A percentile compares a stretch with the other conserved stretches of the same genome.
phyloP scores from a whole-genome alignment of 2,797 vertebrate genomes.

The Otolemur crassicaudatus region DNA sequence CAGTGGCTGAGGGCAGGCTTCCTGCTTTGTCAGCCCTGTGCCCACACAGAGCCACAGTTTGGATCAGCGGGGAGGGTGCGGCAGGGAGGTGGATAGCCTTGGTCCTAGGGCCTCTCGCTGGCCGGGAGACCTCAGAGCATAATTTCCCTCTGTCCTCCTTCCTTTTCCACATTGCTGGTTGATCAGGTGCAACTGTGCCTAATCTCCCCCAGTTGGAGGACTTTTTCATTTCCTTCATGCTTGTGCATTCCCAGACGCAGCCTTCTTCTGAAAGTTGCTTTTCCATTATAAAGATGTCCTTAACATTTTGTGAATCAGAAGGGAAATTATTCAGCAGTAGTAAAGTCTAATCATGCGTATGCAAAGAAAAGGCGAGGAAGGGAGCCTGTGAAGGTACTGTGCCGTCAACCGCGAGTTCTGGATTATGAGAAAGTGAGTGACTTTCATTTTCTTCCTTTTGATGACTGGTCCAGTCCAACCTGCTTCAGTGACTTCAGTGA shows the following conservation, averaged over 20 bases:
- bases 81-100: accelerated
- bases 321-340: background rate
- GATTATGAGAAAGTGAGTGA: background rate
- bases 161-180: background rate
- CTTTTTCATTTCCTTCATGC: background rate
- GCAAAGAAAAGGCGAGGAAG: background rate
- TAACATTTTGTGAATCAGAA: background rate
- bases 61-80: no score
- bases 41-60: background rate
- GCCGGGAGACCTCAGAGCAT: accelerated
- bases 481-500: background rate
- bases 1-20: background rate
- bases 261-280: background rate
- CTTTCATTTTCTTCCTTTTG: background rate
- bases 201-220: background rate
- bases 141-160: accelerated
- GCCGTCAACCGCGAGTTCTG: accelerated
- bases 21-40: no score
- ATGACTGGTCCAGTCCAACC: background rate
- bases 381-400: accelerated
- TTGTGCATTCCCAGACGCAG: no score
- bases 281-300: background rate
- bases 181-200: background rate
- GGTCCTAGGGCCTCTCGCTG: background rate
- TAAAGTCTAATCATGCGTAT: background rate